Evolutionary conservation across 2,888 invertebrate species (phyloP).

Genomic region (Ormia ochracea): DNA sequence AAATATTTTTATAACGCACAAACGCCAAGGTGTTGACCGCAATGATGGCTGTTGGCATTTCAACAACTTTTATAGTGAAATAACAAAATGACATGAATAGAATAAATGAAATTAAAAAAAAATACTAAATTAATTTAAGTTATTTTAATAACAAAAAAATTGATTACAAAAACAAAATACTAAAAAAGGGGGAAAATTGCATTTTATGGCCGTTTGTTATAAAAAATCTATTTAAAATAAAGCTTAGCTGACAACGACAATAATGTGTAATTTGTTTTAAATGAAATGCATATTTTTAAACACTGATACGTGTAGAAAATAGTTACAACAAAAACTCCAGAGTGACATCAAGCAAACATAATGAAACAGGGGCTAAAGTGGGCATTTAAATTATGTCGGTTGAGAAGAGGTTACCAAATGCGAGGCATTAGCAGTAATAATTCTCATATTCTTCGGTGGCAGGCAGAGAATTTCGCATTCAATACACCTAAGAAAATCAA

Average conservation of each 20-base stretch:
- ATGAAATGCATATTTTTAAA: conserved; percentile 26
- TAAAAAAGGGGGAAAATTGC: conserved; percentile 19
- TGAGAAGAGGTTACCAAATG: background rate
- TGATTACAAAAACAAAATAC: conserved; percentile 24
- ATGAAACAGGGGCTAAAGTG: conserved; percentile 24
- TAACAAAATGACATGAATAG: conserved; percentile 56
- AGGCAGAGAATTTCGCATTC: too few species aligned
- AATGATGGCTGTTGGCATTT: conserved; percentile 65
- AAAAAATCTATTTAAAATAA: conserved; percentile 47
- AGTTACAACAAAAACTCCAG: background rate
- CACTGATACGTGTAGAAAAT: background rate
- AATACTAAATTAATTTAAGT: conserved; percentile 53
- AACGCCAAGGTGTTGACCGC: conserved; percentile 61
- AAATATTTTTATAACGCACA: conserved; percentile 25
- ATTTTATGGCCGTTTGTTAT: conserved; percentile 33
- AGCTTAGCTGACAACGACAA: conserved; percentile 61
- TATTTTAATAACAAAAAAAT: conserved; percentile 41
- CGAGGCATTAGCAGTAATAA: too few species aligned
- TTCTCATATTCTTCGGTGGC: too few species aligned
- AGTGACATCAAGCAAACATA: conserved; percentile 38
- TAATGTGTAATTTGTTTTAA: conserved; percentile 53
- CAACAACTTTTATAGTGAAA: conserved; percentile 60
- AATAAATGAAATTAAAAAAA: conserved; percentile 42
- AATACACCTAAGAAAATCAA: too few species aligned
- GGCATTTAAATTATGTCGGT: conserved; percentile 26